Evolutionary conservation across 2,113 vertebrate genomes (phyloP), one percentile per base, ranked within the genome.

Genomic region (Salvelinus alpinus): DNA sequence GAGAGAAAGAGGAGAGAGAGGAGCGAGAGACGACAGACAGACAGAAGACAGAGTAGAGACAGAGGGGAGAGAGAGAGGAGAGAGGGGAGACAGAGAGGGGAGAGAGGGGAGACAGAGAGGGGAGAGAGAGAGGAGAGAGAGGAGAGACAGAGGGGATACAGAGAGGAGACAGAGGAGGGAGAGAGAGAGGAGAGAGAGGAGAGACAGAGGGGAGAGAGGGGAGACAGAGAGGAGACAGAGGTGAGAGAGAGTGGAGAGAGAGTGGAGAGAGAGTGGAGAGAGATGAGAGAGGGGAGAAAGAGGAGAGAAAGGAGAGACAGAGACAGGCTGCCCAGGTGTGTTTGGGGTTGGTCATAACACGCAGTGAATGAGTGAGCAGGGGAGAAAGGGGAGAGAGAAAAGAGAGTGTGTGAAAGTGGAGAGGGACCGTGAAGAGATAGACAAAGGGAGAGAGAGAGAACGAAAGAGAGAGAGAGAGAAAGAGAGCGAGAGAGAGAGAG

Each of bases 311-410:
- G 29, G 27, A 3, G 27, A 27, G 27, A 27, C 2, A 27, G 27
- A 27, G 27, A 71, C 75, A 14, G 47, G 47, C 34, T 34, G 77
- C 72, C 85, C 85, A 89, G 90, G 87, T 90, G 88, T 91, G 86
- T 88, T 88, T 87, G 73, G 79, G 84, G 78, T 86, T 89, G 9
- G 38, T 9, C 38, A 9, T 44, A 9, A 84, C 84, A 77, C 73
- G 76, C 72, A 34, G 31, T 77, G 82, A 72, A 76, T 84, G 83
- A 79, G 68, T 74, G 81, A 74, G 59, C n/a, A 16, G 9, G 12
- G 8, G 47, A 20, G 25, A 11, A 73, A 66, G 29, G 29, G 24
- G 8, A 22, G 25, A 11, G 73, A 66, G n/a, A 24, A 44, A 7
- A 44, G 38, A 44, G 38, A 11, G 38, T 38, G 27, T n/a, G 68